Base-by-base conservation (phyloP, 92 coral and sea anemone genomes). In the Anthopleura xanthogrammica region DNA sequence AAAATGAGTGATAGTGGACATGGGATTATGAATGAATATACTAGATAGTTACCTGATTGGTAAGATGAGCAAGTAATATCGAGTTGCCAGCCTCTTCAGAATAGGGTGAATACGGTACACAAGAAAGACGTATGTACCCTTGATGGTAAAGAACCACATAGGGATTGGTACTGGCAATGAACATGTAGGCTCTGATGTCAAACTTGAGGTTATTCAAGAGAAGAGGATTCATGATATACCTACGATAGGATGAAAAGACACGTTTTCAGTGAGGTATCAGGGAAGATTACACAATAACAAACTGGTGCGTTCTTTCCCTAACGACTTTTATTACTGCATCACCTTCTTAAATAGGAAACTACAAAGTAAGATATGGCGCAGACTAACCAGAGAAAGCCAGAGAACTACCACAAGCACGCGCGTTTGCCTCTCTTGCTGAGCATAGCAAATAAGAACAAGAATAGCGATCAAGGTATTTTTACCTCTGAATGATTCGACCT, bases 181-280 rank as follows among this genome's bases (percentile, higher is more conserved):
- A 78, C 99, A 96, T 94, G 93, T 96, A 96, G 43, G 98, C 86
- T 24, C 99, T 90, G 64, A 96, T 88, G 83, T 96, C 99, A 78
- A 93, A 91, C 91, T 96, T 96, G 83, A 77, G 90, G 46, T 93
- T 91, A 29, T 94, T 93, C 72, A 96, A 85, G 68, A 96, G 84
- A 75, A 96, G 85, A 20, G 99, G 99, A 77, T 94, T 94, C 77
- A 86, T 81, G 84, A 96, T 93, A 88, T 96, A 96, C 83, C 99
- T 96, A 62, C 3, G 12, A n/a, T 22, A 71, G 10, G 29, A 14
- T 48, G 16, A 19, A 29, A 8, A 46, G 9, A 46, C 5, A 9
- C 5, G 5, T 46, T 46, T 46, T 46, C 50, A 46, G 50, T 46
- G 5, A 5, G 9, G 9, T 9, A 46, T 46, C 50, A 46, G 50